phyloP scores from a whole-genome alignment of 2,113 vertebrate species.

The Phyllopteryx taeniolatus region DNA sequence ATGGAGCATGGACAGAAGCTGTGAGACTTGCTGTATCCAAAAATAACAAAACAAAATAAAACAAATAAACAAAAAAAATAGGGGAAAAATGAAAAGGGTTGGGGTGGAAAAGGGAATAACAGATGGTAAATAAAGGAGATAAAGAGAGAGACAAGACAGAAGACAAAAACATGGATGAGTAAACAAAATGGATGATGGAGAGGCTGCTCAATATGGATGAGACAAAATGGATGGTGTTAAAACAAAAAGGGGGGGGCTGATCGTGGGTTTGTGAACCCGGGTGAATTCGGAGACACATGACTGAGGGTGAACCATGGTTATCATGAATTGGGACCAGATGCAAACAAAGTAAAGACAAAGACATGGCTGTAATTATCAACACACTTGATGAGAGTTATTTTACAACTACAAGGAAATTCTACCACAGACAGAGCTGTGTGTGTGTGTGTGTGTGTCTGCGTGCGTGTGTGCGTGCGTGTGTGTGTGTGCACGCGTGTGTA shows the following conservation, averaged over 20 bases:
- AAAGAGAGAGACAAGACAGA: slow-evolving; percentile 39
- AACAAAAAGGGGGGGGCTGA: slow-evolving; percentile 17
- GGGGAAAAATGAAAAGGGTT: slow-evolving; percentile 19
- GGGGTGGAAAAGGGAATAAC: slow-evolving; percentile 55
- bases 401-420: slow-evolving; percentile 41
- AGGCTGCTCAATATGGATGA: slow-evolving; percentile 59
- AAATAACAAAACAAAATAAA: slow-evolving; percentile 65
- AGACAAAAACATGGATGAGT: slow-evolving; percentile 69
- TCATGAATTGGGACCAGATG: slow-evolving; percentile 47
- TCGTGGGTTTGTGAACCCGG: slow-evolving; percentile 6
- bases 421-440: slow-evolving; percentile 47
- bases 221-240: slow-evolving; percentile 67
- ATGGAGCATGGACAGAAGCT: slow-evolving; percentile 98
- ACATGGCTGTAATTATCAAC: slow-evolving; percentile 60
- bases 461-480: slow-evolving; percentile 8
- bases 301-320: slow-evolving; percentile 39
- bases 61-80: slow-evolving; percentile 43
- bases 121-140: slow-evolving; percentile 48
- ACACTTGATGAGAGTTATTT: slow-evolving; percentile 55
- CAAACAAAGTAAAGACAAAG: slow-evolving; percentile 65
- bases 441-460: slow-evolving; percentile 19
- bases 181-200: slow-evolving; percentile 71
- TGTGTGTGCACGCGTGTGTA: slow-evolving; percentile 15
- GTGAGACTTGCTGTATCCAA: slow-evolving; percentile 93
- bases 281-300: slow-evolving; percentile 52